A percentile compares a stretch with the other conserved stretches of the same genome.
These are phyloP conservation scores for Strix occidentalis DNA, from an alignment of 2,797 vertebrate genomes.

Conservation along the genomic window DNA sequence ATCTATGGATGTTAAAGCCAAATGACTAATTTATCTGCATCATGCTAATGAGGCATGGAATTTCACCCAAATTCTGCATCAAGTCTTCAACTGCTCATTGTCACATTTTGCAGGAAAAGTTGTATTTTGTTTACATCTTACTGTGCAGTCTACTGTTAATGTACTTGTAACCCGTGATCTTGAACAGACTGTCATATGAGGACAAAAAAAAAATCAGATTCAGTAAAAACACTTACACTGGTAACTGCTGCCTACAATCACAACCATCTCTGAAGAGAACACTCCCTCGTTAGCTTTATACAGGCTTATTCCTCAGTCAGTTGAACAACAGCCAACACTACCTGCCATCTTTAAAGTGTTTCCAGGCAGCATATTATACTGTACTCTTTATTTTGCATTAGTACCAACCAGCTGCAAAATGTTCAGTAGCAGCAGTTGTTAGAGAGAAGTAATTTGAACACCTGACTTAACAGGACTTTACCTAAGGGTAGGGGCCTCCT, in stretches of 20 bases:
- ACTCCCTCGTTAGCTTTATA: background rate
- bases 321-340: background rate
- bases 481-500: background rate
- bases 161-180: background rate
- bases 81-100: background rate
- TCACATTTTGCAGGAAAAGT: background rate
- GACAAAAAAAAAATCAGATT: background rate
- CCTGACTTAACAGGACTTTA: background rate
- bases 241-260: background rate
- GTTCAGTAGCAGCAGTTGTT: background rate
- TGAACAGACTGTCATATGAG: background rate
- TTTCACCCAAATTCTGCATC: background rate
- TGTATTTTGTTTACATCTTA: background rate
- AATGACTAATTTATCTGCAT: background rate
- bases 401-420: background rate
- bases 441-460: background rate
- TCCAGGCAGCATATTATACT: background rate
- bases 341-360: background rate
- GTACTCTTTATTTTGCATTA: background rate
- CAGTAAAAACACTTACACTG: background rate
- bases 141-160: background rate
- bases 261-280: background rate
- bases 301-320: background rate
- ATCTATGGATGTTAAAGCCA: background rate
- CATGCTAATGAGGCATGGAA: background rate